Evolutionary conservation across 37 sponge, comb jelly and placozoan genomes (phyloP).

Genomic region (Ephydatia muelleri): DNA sequence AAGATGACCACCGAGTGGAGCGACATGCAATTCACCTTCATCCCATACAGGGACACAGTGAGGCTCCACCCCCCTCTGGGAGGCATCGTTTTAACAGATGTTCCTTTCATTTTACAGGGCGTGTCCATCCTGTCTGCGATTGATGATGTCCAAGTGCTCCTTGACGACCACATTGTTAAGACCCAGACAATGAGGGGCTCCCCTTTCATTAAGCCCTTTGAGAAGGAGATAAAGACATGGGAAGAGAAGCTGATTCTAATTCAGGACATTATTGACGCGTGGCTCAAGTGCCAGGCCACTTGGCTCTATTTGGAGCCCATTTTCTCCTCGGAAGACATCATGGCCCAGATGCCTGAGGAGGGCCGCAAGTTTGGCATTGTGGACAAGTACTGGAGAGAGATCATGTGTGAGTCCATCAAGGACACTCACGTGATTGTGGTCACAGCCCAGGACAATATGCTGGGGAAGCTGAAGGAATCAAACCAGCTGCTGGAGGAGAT

Average conservation of each 20-base stretch:
- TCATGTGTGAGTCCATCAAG: conserved; percentile 90
- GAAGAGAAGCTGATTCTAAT: conserved; percentile 91
- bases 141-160: conserved; percentile 97
- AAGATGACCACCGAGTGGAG: conserved; percentile 97
- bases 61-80: neutral
- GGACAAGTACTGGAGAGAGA: conserved; percentile 96
- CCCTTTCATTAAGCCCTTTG: conserved; percentile 98
- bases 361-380: conserved; percentile 93
- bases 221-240: conserved; percentile 93
- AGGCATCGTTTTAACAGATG: conserved; percentile 58
- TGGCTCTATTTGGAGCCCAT: conserved; percentile 99
- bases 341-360: conserved; percentile 99
- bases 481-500: conserved; percentile 94
- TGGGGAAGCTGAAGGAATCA: conserved; percentile 77
- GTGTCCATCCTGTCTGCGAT: conserved; percentile 92
- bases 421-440: conserved; percentile 87
- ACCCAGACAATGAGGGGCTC: conserved; percentile 99
- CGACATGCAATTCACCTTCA: conserved; percentile 19
- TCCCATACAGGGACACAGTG: neutral
- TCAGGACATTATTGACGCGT: conserved; percentile 99
- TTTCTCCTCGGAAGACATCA: conserved; percentile 99
- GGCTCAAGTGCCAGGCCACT: conserved; percentile 99
- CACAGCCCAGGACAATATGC: conserved; percentile 81
- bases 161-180: conserved; percentile 99
- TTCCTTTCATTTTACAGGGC: too few relatives aligned